These are phyloP conservation scores for Pseudopipra pipra DNA, from an alignment of 2,113 vertebrate genomes.

Conservation along the genomic window DNA sequence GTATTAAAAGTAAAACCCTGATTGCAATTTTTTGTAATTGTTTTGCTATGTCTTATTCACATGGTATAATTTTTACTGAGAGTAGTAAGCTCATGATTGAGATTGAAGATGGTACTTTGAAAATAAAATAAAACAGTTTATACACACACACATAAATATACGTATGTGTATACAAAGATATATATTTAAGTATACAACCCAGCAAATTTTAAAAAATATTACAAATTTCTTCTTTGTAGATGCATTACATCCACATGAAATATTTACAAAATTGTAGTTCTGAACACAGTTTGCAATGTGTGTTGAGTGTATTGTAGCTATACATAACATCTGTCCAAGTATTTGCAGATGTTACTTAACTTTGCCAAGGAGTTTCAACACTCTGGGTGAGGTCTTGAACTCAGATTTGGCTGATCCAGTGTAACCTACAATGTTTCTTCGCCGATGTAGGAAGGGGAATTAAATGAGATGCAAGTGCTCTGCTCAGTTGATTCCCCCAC, in stretches of 20 bases:
- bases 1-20: neutral
- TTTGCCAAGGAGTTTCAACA: conserved; percentile 51
- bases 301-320: neutral
- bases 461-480: neutral
- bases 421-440: neutral
- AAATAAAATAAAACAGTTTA: neutral
- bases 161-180: too few relatives aligned
- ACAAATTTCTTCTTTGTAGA: neutral
- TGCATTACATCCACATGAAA: neutral
- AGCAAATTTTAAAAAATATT: neutral
- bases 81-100: neutral
- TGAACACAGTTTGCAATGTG: neutral
- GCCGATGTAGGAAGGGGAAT: neutral
- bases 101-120: neutral
- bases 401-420: conserved; percentile 2
- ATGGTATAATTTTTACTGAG: neutral
- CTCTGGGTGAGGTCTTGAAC: conserved; percentile 34
- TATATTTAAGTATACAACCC: neutral
- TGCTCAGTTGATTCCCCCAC: neutral
- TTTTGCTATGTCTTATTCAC: neutral
- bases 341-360: conserved; percentile 39
- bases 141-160: neutral
- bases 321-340: neutral
- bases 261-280: neutral
- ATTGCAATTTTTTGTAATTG: neutral